phyloP scores from a whole-genome alignment of 2,113 vertebrate genomes.

The Catharus bicknelli region DNA sequence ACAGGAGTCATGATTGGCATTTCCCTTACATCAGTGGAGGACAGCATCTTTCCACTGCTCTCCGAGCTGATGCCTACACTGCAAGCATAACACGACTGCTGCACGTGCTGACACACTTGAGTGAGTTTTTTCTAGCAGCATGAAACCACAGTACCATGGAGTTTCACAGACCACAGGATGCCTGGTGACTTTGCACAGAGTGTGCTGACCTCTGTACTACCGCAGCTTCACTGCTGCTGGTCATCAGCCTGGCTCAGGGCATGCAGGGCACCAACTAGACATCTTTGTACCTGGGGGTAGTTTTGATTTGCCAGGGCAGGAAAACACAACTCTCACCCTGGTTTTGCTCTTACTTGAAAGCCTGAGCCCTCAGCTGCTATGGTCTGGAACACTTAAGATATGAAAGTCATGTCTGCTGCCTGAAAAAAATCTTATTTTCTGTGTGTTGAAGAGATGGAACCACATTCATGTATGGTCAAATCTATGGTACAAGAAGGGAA shows the following conservation, averaged over 20 bases:
- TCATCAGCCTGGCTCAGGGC: rapidly evolving
- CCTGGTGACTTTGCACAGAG: not conserved
- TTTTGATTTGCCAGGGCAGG: not conserved
- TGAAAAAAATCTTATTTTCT: not conserved
- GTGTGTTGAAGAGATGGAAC: not conserved
- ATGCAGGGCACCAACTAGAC: not conserved
- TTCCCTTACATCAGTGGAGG: not conserved
- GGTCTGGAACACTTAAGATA: not conserved
- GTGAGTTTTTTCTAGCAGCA: not conserved
- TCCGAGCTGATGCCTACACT: rapidly evolving
- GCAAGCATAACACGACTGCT: not conserved
- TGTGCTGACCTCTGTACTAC: not conserved
- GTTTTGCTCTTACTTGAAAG: not conserved
- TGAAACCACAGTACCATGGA: not conserved
- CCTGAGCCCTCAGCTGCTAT: not conserved
- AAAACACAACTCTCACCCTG: not conserved
- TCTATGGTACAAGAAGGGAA: not conserved
- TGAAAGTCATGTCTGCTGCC: not conserved
- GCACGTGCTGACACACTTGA: not conserved
- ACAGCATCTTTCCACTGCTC: not conserved
- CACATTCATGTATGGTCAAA: not conserved
- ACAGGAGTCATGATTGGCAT: not conserved
- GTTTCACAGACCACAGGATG: not conserved
- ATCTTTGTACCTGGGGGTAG: too few relatives aligned
- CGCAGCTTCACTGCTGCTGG: not conserved